phyloP scores from a whole-genome alignment of 2,797 vertebrate species.

The Vespertilio murinus region DNA sequence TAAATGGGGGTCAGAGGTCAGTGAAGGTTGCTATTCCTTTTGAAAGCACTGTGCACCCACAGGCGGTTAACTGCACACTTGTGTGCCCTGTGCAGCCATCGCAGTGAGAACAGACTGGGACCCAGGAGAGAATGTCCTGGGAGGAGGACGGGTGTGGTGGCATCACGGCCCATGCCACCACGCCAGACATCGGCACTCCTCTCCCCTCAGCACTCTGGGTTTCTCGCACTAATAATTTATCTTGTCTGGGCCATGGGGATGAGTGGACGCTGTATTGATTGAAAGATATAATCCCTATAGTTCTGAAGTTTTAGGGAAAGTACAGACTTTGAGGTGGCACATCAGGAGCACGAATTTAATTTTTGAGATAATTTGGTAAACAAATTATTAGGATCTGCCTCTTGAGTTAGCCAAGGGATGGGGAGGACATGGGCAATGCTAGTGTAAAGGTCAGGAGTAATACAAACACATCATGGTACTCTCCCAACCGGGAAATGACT shows the following conservation, averaged over 20 bases:
- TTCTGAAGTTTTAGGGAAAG: background rate
- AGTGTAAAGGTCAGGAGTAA: background rate
- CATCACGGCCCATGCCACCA: too few relatives aligned
- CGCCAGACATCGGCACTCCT: accelerated
- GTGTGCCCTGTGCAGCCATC: too few relatives aligned
- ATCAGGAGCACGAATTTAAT: background rate
- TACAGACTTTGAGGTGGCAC: background rate
- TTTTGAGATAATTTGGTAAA: constrained; percentile 4
- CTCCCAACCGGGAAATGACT: background rate
- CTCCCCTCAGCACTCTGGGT: background rate
- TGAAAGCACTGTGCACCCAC: background rate
- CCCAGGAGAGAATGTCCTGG: background rate
- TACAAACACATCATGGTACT: too few relatives aligned
- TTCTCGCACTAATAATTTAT: background rate
- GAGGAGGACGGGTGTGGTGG: background rate
- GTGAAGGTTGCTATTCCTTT: background rate
- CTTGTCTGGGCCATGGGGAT: background rate
- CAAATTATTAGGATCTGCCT: too few relatives aligned
- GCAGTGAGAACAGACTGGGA: background rate
- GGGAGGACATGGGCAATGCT: background rate
- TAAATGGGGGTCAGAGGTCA: background rate
- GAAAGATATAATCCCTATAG: background rate
- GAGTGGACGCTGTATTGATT: background rate
- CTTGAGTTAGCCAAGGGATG: background rate
- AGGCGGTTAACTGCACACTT: background rate